Percentiles rank a stretch among this genome's conserved stretches.
These are phyloP conservation scores for Smutsia gigantea DNA, from an alignment of 2,797 vertebrate species.

Conservation along the genomic window DNA sequence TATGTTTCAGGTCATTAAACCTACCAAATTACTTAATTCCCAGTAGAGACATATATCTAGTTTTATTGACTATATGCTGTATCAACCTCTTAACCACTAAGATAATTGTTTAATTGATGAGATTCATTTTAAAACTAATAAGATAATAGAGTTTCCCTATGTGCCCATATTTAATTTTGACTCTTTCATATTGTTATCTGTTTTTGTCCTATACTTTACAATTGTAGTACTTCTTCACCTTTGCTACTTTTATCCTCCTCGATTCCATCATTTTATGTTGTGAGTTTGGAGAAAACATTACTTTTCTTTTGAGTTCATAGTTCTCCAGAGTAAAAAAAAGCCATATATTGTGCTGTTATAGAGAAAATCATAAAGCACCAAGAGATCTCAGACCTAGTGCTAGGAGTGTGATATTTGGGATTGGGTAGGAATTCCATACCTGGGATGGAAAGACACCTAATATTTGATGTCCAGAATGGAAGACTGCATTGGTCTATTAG, in stretches of 20 bases:
- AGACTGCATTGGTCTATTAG: background rate
- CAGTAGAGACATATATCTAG: background rate
- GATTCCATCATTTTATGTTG: background rate
- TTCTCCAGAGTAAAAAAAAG: background rate
- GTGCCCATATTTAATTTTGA: background rate
- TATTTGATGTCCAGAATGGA: background rate
- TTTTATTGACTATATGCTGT: background rate
- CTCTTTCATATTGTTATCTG: background rate
- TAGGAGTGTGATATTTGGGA: background rate
- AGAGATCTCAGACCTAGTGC: background rate
- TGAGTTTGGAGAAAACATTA: background rate
- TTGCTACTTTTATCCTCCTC: background rate
- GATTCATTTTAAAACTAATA: background rate
- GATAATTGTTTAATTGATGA: conserved; percentile 19
- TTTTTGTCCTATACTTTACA: background rate
- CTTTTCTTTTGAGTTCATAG: background rate
- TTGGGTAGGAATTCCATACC: background rate
- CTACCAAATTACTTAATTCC: background rate
- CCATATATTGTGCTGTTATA: background rate
- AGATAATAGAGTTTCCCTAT: background rate
- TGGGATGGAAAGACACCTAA: background rate
- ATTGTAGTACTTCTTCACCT: background rate
- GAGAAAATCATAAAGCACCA: background rate
- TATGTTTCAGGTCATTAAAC: background rate
- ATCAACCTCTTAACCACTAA: background rate